A percentile compares a stretch with the other conserved stretches of the same genome.
phyloP scores from a whole-genome alignment of 2,113 vertebrate species.

The Psephotus haematonotus region DNA sequence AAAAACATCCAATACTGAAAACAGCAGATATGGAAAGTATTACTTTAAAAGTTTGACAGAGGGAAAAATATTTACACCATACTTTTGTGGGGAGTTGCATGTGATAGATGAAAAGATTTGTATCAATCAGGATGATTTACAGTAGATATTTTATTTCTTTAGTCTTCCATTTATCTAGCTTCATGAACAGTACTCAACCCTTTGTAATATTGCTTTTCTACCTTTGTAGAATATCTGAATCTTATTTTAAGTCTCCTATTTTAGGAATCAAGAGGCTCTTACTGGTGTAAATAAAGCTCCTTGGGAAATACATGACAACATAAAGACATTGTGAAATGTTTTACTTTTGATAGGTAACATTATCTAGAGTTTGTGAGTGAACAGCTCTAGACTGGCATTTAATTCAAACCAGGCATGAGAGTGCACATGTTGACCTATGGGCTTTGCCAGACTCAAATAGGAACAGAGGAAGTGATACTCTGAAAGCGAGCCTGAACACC shows the following conservation, averaged over 20 bases:
- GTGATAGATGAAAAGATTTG: not conserved
- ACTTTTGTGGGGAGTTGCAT: not conserved
- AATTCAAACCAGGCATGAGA: slow-evolving; percentile 72
- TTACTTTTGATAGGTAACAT: slow-evolving; percentile 20
- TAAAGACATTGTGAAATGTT: slow-evolving; percentile 3
- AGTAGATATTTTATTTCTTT: not conserved
- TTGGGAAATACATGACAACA: not conserved
- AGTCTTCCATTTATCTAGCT: not conserved
- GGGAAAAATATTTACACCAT: not conserved
- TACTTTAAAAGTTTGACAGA: not conserved
- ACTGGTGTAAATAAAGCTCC: not conserved
- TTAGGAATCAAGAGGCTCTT: not conserved
- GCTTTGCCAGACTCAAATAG: slow-evolving; percentile 51
- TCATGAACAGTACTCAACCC: not conserved
- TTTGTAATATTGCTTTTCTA: not conserved
- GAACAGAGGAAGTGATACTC: slow-evolving; percentile 81
- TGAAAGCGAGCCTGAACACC: slow-evolving; percentile 82
- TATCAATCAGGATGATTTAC: not conserved
- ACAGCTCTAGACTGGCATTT: slow-evolving; percentile 42
- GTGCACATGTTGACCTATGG: slow-evolving; percentile 67
- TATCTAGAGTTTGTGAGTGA: not conserved
- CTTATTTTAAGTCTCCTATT: not conserved
- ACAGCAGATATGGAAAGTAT: not conserved
- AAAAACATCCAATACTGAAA: not conserved
- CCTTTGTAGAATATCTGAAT: not conserved